Percentiles rank a stretch among this genome's conserved stretches.
These are phyloP conservation scores for Phalacrocorax carbo DNA, from an alignment of 2,113 vertebrate genomes.

Conservation along the genomic window DNA sequence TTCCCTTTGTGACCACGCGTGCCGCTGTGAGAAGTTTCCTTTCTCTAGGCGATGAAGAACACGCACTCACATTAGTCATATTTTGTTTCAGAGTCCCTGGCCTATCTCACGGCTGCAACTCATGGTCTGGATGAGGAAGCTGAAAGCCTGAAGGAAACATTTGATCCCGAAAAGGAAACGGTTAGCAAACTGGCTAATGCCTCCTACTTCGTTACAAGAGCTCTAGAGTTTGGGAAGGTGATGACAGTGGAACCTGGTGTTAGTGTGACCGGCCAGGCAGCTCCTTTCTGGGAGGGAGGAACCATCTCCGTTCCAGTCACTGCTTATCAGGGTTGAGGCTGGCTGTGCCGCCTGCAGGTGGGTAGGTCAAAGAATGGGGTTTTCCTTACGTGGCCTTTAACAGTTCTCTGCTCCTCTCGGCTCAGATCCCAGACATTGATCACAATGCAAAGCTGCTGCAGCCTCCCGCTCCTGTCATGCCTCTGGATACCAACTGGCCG, in stretches of 20 bases:
- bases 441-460: constrained; percentile 88
- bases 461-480: constrained; percentile 94
- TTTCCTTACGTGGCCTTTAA: not conserved
- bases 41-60: not conserved
- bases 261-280: no score
- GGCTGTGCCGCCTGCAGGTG: not conserved
- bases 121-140: constrained; percentile 96
- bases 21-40: no score
- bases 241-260: not conserved
- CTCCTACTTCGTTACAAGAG: not conserved
- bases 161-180: constrained; percentile 93
- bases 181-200: constrained; percentile 66
- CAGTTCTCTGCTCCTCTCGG: not conserved
- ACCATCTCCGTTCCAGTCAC: not conserved
- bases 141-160: constrained; percentile 88
- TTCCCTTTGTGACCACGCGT: not conserved
- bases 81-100: constrained; percentile 86
- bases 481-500: constrained; percentile 97
- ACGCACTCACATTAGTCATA: accelerated
- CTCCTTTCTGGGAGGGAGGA: not conserved
- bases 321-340: not conserved
- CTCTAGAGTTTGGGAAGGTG: not conserved
- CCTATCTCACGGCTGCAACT: constrained; percentile 94
- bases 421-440: constrained; percentile 91
- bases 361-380: not conserved